These are phyloP conservation scores for Thalassoma bifasciatum DNA, from an alignment of 2,113 vertebrate genomes.

Conservation along the genomic window DNA sequence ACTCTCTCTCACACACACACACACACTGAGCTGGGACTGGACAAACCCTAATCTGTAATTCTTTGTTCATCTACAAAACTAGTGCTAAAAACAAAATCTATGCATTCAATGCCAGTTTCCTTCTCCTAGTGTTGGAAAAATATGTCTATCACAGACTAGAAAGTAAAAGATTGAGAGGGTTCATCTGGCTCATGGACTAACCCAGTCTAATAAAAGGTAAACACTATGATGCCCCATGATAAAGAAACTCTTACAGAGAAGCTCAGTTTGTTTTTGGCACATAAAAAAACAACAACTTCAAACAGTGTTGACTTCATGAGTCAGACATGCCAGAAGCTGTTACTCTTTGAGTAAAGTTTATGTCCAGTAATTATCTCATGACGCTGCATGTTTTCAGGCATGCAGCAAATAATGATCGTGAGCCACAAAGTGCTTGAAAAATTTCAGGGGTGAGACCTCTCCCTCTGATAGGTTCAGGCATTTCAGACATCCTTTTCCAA, in stretches of 20 bases:
- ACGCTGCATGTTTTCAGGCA: conserved; percentile 60
- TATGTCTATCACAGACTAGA: no score
- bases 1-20: no score
- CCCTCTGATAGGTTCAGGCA: conserved; percentile 69
- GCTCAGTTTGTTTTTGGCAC: conserved; percentile 59
- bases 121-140: no score
- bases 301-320: conserved; percentile 53
- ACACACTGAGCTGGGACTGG: not conserved
- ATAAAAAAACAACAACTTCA: not conserved
- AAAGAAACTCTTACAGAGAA: conserved; percentile 37
- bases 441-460: conserved; percentile 53
- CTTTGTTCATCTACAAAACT: no score
- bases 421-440: conserved; percentile 50
- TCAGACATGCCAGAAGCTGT: conserved; percentile 72
- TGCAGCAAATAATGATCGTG: conserved; percentile 72
- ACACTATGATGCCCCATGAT: conserved; percentile 2
- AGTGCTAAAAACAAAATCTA: no score
- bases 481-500: conserved; percentile 67
- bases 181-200: not conserved
- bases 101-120: no score
- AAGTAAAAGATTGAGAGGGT: not conserved
- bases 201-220: conserved; percentile 30
- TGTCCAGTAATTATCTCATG: conserved; percentile 74
- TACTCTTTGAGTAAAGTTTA: conserved; percentile 70
- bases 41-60: no score